These are phyloP conservation scores for Oxyura jamaicensis DNA, from an alignment of 2,113 vertebrate genomes.

Conservation along the genomic window DNA sequence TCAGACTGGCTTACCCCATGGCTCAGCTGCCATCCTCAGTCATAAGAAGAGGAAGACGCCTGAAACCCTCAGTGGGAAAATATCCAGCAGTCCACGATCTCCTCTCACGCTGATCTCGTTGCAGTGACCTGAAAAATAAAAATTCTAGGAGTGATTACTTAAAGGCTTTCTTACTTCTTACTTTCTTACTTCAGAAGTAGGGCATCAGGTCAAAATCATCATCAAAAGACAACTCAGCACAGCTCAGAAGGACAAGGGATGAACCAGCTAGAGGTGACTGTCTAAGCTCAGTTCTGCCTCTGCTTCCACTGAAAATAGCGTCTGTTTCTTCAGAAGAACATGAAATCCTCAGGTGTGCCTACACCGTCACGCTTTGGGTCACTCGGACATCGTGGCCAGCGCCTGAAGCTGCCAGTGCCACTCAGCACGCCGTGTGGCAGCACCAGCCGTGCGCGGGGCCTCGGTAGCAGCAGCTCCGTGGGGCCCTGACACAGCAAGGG, in stretches of 20 bases:
- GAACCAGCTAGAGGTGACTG: background rate
- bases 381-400: background rate
- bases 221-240: background rate
- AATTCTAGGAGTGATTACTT: background rate
- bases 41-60: background rate
- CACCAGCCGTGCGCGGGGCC: rapidly evolving
- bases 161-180: background rate
- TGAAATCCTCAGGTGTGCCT: background rate
- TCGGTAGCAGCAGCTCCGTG: background rate
- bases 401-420: background rate
- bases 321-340: background rate
- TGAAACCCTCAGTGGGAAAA: background rate
- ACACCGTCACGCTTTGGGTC: background rate
- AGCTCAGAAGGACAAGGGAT: background rate
- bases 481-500: background rate
- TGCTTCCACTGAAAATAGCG: background rate
- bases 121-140: background rate
- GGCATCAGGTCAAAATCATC: background rate
- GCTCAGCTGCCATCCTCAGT: background rate
- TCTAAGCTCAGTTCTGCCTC: background rate
- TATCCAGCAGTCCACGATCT: background rate
- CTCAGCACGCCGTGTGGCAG: background rate
- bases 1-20: background rate
- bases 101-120: background rate
- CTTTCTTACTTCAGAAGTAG: background rate